Evolutionary conservation across 92 coral and sea anemone genomes (phyloP).

Genomic region (Meandrina meandrites): DNA sequence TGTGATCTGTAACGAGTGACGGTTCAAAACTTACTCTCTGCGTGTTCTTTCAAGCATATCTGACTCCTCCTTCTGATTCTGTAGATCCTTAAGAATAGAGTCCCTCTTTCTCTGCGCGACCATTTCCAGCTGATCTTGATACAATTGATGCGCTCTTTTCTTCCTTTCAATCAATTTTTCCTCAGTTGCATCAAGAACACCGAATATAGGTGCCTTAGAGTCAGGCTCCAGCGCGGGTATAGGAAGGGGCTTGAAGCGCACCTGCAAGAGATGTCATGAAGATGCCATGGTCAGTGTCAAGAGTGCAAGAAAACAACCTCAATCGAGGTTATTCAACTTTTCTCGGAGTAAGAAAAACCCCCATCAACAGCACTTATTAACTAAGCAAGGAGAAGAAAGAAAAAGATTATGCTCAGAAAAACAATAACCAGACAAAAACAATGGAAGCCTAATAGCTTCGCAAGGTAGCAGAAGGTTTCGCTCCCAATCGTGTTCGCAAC

Average conservation of each 20-base stretch:
- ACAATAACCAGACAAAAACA: neutral
- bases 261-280: conserved; percentile 41
- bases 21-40: conserved; percentile 75
- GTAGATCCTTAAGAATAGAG: conserved; percentile 86
- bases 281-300: neutral
- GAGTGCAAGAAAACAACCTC: neutral
- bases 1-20: neutral
- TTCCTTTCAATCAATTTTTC: conserved; percentile 81
- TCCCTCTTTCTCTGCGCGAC: conserved; percentile 95
- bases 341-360: neutral
- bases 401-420: no score
- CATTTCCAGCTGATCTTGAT: conserved; percentile 95
- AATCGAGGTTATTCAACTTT: neutral
- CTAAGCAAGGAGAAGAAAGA: neutral
- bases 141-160: conserved; percentile 81
- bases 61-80: conserved; percentile 89
- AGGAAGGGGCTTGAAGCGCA: conserved; percentile 95
- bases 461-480: no score
- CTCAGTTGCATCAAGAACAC: conserved; percentile 88
- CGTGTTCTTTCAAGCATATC: conserved; percentile 95
- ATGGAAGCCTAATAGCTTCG: no score
- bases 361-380: neutral
- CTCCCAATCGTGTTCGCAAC: no score
- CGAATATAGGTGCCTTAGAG: conserved; percentile 93
- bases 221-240: conserved; percentile 98